Evolutionary conservation across 2,797 vertebrate species (phyloP).

Genomic region (Alfaro cultratus): DNA sequence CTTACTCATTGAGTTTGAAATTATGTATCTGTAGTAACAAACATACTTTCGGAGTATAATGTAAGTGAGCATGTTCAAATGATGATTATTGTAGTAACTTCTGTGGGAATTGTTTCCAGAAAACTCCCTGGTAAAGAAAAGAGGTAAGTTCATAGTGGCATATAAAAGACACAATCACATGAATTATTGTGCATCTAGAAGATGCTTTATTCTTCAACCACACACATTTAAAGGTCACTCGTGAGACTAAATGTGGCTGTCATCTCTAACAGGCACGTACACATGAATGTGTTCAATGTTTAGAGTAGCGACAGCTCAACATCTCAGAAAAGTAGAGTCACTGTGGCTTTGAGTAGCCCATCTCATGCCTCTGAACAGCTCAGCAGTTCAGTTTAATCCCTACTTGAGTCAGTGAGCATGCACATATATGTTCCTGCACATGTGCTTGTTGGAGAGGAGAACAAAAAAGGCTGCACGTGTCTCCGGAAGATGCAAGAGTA

Average conservation of each 20-base stretch:
- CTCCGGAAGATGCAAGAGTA: conserved; percentile 52
- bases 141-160: neutral
- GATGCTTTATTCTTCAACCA: conserved; percentile 23
- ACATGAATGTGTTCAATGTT: conserved; percentile 12
- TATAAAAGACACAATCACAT: neutral
- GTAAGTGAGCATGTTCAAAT: neutral
- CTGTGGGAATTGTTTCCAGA: neutral
- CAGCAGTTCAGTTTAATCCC: conserved; percentile 57
- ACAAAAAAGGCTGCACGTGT: conserved; percentile 30
- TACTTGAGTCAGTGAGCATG: conserved; percentile 35
- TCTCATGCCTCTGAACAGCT: conserved; percentile 41
- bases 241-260: conserved; percentile 53
- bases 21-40: neutral
- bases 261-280: conserved; percentile 31
- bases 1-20: neutral
- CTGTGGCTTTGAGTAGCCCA: conserved; percentile 52
- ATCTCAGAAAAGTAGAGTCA: conserved; percentile 50
- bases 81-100: neutral
- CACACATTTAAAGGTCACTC: conserved; percentile 57
- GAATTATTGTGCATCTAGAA: neutral
- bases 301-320: conserved; percentile 23
- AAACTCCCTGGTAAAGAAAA: neutral
- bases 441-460: conserved; percentile 22
- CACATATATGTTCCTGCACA: conserved; percentile 20
- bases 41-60: neutral